phyloP scores from a whole-genome alignment of 2,113 vertebrate species.

The Paraplagusia blochii region DNA sequence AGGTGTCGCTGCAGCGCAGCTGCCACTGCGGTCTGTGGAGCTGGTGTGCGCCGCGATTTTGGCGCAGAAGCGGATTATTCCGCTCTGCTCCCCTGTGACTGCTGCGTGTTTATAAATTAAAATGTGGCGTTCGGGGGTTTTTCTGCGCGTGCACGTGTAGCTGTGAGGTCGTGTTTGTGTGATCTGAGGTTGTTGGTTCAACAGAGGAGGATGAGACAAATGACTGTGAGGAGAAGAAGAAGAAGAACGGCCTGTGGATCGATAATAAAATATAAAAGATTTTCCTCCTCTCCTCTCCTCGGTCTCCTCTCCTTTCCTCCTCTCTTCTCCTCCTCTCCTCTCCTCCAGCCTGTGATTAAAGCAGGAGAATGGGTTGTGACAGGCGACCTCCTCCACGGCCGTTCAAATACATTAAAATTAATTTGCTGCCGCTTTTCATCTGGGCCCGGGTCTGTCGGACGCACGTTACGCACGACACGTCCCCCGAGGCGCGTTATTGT shows the following conservation, averaged over 20 bases:
- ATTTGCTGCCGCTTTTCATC: conserved; percentile 64
- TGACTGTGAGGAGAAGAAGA: conserved; percentile 57
- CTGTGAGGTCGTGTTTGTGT: no score
- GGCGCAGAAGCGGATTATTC: conserved; percentile 39
- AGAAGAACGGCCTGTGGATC: no score
- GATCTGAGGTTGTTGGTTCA: conserved; percentile 54
- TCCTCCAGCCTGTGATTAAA: conserved; percentile 49
- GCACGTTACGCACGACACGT: conserved; percentile 42
- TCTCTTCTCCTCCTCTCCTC: conserved; percentile 1
- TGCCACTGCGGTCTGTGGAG: no score
- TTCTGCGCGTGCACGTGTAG: conserved; percentile 5
- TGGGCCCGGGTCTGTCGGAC: conserved; percentile 57
- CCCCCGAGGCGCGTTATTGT: conserved; percentile 64
- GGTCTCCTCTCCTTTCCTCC: conserved; percentile 28
- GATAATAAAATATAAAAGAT: no score
- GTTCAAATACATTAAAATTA: conserved; percentile 62
- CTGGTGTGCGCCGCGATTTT: no score
- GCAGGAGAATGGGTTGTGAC: conserved; percentile 70
- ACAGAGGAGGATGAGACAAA: conserved; percentile 64
- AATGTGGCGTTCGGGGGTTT: conserved; percentile 47
- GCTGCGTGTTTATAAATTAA: conserved; percentile 59
- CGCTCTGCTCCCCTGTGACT: conserved; percentile 50
- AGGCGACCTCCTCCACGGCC: conserved; percentile 68
- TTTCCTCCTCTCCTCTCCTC: background rate
- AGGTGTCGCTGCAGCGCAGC: no score